Base-by-base conservation (phyloP, 2,113 vertebrate genomes). In the Romanogobio albipinnatus region DNA sequence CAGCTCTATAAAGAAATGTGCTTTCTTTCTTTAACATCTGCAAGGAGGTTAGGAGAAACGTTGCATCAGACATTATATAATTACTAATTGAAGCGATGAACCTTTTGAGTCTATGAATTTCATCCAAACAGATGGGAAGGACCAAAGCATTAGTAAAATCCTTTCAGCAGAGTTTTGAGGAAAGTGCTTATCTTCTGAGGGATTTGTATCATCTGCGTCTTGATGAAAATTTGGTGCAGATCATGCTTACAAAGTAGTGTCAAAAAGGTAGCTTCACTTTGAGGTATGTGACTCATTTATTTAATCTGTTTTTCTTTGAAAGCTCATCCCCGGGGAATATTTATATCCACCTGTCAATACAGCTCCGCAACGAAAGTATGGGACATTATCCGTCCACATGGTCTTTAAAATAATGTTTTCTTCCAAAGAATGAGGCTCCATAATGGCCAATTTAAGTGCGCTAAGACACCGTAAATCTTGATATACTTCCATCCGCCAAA, bases 1-100 rank as follows among this genome's bases (percentile, higher is more conserved):
- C 90, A 88, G 89, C 90, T 87, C 90, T 89, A 36, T 36, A 36
- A 89, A 91, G 89, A 87, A 89, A 89, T 92, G 90, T 91, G 91
- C 86, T 61, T 71, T 59, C 47, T 75, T 77, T 59, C 53, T 73
- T 87, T 91, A 93, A 91, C 90, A 91, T 91, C 87, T 86, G 87
- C 90, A 92, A 91, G 86, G 87, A 90, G 89, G 81, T 88, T 89
- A 90, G 61, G 10, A 53, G 59, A 89, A 89, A 82, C 87, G 85
- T 86, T 76, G 62, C 74, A 90, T 92, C 90, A 81, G 90, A 89
- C 89, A 86, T 80, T 83, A 53, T 71, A 81, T 85, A 88, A 85
- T 86, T 81, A 51, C 14, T 71, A 89, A 89, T 88, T 76, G 90
- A 87, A 91, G 9, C 53, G 79, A 33, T 70, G 36, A 74, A 86